Percentiles rank a stretch among this genome's conserved stretches.
These are phyloP conservation scores for Rutilus rutilus DNA, from an alignment of 2,113 vertebrate species.

Conservation along the genomic window DNA sequence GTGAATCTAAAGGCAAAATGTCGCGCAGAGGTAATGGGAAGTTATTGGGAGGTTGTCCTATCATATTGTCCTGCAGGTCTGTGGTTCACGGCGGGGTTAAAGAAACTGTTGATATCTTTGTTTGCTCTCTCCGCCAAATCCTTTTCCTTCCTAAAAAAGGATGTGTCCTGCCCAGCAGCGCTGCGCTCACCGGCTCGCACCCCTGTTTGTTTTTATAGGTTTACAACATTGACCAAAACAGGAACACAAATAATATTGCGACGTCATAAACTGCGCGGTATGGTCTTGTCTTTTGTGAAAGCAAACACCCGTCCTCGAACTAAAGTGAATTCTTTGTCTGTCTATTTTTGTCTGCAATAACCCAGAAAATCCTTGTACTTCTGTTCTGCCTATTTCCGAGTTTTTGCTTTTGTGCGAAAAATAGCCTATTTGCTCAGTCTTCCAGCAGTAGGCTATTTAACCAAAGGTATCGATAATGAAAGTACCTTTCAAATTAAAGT, in stretches of 20 bases:
- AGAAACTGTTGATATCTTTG: slow-evolving; percentile 81
- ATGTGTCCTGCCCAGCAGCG: slow-evolving; percentile 75
- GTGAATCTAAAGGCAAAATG: slow-evolving; percentile 74
- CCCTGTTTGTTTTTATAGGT: slow-evolving; percentile 88
- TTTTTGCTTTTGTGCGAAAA: neutral
- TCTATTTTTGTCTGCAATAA: slow-evolving; percentile 60
- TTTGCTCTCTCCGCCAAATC: slow-evolving; percentile 80
- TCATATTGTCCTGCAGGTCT: slow-evolving; percentile 73
- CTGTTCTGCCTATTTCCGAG: slow-evolving; percentile 20
- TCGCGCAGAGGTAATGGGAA: slow-evolving; percentile 87
- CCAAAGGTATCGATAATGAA: neutral
- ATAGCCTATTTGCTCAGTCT: neutral
- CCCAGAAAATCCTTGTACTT: slow-evolving; percentile 29
- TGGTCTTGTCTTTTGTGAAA: slow-evolving; percentile 53
- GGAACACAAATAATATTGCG: slow-evolving; percentile 76
- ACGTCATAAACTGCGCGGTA: slow-evolving; percentile 76
- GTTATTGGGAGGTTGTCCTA: slow-evolving; percentile 81
- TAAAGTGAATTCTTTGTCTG: slow-evolving; percentile 64
- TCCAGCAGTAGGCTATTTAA: neutral
- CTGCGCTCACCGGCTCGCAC: slow-evolving; percentile 65
- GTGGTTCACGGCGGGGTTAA: slow-evolving; percentile 89
- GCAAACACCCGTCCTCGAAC: slow-evolving; percentile 60
- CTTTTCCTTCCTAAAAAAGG: slow-evolving; percentile 91
- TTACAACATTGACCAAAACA: slow-evolving; percentile 79
- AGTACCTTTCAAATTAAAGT: neutral